Conservation (phyloP, 2,888 invertebrate species). For the Nephrotoma guestfalica region DNA sequence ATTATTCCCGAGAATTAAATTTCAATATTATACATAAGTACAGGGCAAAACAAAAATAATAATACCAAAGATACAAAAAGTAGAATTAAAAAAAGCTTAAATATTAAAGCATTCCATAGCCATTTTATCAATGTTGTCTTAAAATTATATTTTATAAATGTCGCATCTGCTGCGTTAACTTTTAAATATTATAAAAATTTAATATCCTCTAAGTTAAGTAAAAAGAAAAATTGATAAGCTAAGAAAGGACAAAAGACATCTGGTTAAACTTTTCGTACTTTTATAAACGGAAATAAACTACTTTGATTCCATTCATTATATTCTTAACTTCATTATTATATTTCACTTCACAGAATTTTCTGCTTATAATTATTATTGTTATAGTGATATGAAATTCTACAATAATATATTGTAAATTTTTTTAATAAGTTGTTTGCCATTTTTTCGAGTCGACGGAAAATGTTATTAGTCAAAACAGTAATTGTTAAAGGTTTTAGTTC, state of each 20-base stretch:
- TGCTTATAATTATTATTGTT: background rate
- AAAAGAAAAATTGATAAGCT: background rate
- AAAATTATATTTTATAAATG: background rate
- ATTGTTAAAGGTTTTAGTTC: no score
- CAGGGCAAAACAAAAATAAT: background rate
- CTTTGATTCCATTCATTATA: background rate
- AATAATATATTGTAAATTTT: no score
- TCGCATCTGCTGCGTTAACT: background rate
- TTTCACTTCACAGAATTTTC: background rate
- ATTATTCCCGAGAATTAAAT: background rate
- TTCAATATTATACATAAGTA: background rate
- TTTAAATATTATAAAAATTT: background rate
- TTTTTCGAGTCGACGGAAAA: no score
- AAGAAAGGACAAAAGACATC: background rate
- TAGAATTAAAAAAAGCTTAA: background rate
- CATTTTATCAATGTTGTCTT: background rate
- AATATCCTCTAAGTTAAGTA: background rate
- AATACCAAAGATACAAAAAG: background rate
- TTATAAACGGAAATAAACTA: background rate
- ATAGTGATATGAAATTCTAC: background rate
- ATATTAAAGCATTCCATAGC: background rate
- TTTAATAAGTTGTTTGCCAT: no score
- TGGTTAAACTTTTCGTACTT: background rate
- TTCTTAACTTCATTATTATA: background rate
- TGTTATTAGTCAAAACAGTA: no score